A percentile compares a stretch with the other conserved stretches of the same genome.
These are phyloP conservation scores for Pelochelys cantorii DNA, from an alignment of 2,797 vertebrate species.

Conservation along the genomic window DNA sequence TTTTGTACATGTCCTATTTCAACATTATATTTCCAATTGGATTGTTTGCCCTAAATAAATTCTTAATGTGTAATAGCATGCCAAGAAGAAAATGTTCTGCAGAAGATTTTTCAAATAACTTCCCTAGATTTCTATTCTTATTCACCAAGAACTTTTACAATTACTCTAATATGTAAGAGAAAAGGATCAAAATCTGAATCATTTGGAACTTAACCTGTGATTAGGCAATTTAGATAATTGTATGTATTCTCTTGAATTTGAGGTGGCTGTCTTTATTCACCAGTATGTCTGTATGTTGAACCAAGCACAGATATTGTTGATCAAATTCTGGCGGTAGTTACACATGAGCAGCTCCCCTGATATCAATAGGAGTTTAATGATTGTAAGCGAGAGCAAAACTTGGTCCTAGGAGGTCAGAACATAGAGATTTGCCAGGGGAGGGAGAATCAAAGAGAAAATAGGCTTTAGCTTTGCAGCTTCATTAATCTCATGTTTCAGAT, in stretches of 20 bases:
- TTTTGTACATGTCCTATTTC: background rate
- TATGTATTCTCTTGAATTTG: background rate
- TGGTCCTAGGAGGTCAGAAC: background rate
- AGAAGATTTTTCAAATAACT: background rate
- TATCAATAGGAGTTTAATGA: background rate
- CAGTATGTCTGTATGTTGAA: background rate
- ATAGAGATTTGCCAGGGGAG: background rate
- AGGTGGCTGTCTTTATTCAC: background rate
- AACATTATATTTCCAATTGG: background rate
- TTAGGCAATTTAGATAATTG: background rate
- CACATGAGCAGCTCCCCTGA: background rate
- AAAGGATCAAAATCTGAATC: background rate
- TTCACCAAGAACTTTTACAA: background rate
- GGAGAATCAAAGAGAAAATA: background rate
- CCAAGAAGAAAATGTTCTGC: background rate
- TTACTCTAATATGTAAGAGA: background rate
- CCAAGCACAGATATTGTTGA: background rate
- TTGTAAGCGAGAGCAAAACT: background rate
- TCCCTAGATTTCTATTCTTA: background rate
- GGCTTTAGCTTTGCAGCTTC: background rate
- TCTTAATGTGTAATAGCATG: background rate
- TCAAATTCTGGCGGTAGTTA: background rate
- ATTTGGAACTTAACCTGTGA: background rate
- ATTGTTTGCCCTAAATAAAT: background rate
- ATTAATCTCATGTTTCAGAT: background rate